Evolutionary conservation across 2,797 vertebrate genomes (phyloP), one percentile per base, ranked within the genome.

Genomic region (Eremophila alpestris): DNA sequence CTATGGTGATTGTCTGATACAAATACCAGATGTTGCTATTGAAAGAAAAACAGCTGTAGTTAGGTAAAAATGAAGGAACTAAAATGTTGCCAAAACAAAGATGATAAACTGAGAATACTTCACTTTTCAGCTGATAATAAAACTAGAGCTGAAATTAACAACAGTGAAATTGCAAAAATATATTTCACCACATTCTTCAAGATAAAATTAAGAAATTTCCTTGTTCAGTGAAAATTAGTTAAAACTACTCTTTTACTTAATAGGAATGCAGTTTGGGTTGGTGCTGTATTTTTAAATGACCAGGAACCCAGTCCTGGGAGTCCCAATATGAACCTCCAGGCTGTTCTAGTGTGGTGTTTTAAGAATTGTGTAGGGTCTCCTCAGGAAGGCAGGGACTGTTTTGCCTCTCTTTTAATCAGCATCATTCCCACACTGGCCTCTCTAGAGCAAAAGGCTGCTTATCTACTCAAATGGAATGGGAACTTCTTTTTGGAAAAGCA

Each of bases 401-500:
- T 18, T 76, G 48, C 70, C 48, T 81, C 58, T 65, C 55, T 58
- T 79, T 68, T 29, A 84, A 90, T 94, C 80, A 51, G 1, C 65
- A 67, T 55, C 23, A 11, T 59, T 73, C 41, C 24, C 6, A 4
- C 29, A 3, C 4, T 63, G 52, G 52, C 45, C 36, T 83, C 82
- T 88, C 64, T 43, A n/a, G 56, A 87, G 93, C 45, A 52, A 89
- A 87, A 89, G 55, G 21, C 70, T 90, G 69, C 77, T 88, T 75
- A 82, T 83, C 86, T 86, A 13, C 77, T 88, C 51, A 58, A 58
- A 75, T 34, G 56, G 83, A 89, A 77, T 22, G 32, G 55, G 48
- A 87, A n/a, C 38, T 73, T 76, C n/a, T 54, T 54, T 43, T 43
- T 48, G 41, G 78, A 82, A 80, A 79, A 87, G 75, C 32, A 23